phyloP scores from a whole-genome alignment of 2,797 vertebrate species.

The Podarcis lilfordi region DNA sequence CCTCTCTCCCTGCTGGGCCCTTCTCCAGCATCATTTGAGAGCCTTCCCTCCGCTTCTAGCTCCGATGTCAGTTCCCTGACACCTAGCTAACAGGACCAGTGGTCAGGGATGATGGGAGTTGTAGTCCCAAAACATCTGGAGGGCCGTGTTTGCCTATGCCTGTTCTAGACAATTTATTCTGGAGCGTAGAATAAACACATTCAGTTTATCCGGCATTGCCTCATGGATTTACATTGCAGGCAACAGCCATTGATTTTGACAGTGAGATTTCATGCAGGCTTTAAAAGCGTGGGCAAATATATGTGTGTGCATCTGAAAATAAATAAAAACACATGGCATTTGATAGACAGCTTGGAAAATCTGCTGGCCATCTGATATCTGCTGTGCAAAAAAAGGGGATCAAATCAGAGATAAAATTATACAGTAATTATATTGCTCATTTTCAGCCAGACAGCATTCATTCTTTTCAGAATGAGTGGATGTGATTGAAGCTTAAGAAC shows the following conservation, averaged over 20 bases:
- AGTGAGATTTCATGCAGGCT: not conserved
- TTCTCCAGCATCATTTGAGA: no score
- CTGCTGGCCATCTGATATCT: not conserved
- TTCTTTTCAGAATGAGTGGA: not conserved
- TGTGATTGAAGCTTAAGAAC: not conserved
- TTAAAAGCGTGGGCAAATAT: not conserved
- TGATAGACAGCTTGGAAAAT: not conserved
- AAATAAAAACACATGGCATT: not conserved
- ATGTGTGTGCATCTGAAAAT: not conserved
- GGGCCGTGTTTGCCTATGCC: no score
- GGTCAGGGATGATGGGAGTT: no score
- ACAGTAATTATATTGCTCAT: constrained; percentile 8
- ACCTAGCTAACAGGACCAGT: no score
- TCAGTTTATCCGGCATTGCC: not conserved
- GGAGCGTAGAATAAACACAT: not conserved
- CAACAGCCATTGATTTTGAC: not conserved
- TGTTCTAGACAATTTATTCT: no score
- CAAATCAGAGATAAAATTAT: constrained; percentile 6
- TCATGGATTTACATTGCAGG: not conserved
- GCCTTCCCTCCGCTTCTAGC: no score
- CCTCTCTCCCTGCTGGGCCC: no score
- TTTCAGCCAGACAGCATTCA: not conserved
- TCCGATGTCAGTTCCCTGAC: no score
- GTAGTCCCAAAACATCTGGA: no score
- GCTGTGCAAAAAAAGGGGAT: not conserved